Evolutionary conservation across 2,113 vertebrate genomes (phyloP).

Genomic region (Istiophorus platypterus): DNA sequence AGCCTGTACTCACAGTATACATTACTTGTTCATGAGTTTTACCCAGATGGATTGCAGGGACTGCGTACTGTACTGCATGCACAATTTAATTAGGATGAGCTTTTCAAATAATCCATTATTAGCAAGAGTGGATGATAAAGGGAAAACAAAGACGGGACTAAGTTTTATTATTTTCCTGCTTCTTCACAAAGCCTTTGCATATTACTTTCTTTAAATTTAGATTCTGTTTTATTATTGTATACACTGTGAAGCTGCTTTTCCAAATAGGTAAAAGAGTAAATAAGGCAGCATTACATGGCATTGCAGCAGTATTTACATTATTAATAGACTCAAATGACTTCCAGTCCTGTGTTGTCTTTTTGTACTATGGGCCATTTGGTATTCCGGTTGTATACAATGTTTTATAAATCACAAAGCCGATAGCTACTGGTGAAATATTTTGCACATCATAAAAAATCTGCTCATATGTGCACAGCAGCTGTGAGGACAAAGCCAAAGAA

Average conservation of each 20-base stretch:
- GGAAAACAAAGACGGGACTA: conserved; percentile 46
- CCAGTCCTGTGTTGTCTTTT: conserved; percentile 45
- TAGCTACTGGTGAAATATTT: conserved; percentile 63
- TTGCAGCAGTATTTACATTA: conserved; percentile 68
- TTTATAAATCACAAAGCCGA: conserved; percentile 70
- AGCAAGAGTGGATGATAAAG: conserved; percentile 60
- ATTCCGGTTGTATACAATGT: conserved; percentile 66
- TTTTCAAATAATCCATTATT: conserved; percentile 75
- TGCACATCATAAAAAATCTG: conserved; percentile 53
- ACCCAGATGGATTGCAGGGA: conserved; percentile 46
- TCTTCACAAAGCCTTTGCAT: conserved; percentile 17
- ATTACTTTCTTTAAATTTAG: conserved; percentile 43
- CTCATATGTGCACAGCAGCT: conserved; percentile 58
- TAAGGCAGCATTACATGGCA: conserved; percentile 46
- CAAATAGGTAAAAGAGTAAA: conserved; percentile 61
- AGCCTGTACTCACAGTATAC: not conserved
- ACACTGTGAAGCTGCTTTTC: conserved; percentile 35
- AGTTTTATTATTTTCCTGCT: conserved; percentile 54
- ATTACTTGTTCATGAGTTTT: conserved; percentile 52
- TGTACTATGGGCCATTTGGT: conserved; percentile 55
- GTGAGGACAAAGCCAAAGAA: conserved; percentile 62
- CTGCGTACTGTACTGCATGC: conserved; percentile 40
- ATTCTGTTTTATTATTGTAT: conserved; percentile 51
- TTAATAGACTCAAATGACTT: conserved; percentile 62
- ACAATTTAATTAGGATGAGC: conserved; percentile 75